These are phyloP conservation scores for Daphoenositta chrysoptera DNA, from an alignment of 2,113 vertebrate genomes.

Conservation along the genomic window DNA sequence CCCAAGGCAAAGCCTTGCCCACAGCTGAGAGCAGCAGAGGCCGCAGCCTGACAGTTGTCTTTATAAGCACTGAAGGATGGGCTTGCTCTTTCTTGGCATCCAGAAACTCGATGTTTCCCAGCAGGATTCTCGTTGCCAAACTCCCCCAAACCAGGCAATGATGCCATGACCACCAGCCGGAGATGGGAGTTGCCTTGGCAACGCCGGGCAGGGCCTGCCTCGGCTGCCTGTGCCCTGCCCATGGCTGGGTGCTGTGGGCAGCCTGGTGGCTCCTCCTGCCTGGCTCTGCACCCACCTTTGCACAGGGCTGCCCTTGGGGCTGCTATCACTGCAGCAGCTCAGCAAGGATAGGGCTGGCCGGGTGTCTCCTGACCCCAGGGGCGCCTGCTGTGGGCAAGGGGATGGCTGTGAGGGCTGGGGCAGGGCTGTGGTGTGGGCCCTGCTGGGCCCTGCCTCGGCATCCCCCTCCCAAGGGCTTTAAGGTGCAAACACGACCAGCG, in stretches of 20 bases:
- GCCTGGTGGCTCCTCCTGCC: accelerated
- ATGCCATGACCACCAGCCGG: background rate
- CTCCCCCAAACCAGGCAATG: background rate
- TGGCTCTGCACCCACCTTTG: background rate
- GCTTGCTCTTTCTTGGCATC: background rate
- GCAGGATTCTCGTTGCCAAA: background rate
- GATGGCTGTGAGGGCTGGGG: background rate
- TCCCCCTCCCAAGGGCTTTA: background rate
- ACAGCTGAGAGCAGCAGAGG: background rate
- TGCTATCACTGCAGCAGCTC: background rate
- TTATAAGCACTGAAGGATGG: constrained; percentile 29
- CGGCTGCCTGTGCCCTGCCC: background rate
- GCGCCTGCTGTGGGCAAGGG: background rate
- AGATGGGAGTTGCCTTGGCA: background rate
- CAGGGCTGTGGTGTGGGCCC: background rate
- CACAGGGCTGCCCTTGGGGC: background rate
- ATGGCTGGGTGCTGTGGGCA: background rate
- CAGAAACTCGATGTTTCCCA: background rate
- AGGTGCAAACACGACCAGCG: background rate
- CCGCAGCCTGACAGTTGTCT: constrained; percentile 25
- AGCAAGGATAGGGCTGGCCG: background rate
- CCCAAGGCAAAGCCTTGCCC: background rate
- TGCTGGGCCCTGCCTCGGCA: background rate
- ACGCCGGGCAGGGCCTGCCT: background rate
- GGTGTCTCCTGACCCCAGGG: background rate